Conservation (phyloP, 2,888 invertebrate species). For the Zaprionus lineosus region DNA sequence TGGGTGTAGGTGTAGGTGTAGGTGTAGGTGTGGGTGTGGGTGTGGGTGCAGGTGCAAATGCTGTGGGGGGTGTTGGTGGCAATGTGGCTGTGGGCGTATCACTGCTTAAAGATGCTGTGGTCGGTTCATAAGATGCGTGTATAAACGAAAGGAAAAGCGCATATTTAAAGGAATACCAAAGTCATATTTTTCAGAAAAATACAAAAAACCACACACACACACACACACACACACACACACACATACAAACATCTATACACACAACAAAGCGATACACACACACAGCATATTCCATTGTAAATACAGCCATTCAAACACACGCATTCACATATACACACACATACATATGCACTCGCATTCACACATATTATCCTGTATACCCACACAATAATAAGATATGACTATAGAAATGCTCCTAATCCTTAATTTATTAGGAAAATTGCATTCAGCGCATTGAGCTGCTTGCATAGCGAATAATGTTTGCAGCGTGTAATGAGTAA, state of each 20-base stretch:
- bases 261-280: slow-evolving; percentile 21
- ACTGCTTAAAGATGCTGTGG: slow-evolving; percentile 60
- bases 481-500: slow-evolving; percentile 4
- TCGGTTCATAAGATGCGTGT: slow-evolving; percentile 49
- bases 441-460: too few species aligned
- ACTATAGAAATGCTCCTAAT: too few species aligned
- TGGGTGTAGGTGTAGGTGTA: slow-evolving; percentile 20
- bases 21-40: slow-evolving; percentile 21
- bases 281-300: slow-evolving; percentile 34
- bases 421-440: too few species aligned
- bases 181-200: slow-evolving; percentile 78
- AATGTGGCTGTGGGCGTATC: slow-evolving; percentile 13
- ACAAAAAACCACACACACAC: slow-evolving; percentile 42
- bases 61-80: slow-evolving; percentile 20
- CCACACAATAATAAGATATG: neutral
- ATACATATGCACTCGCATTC: too few species aligned
- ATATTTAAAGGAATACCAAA: slow-evolving; percentile 66
- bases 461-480: too few species aligned
- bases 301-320: slow-evolving; percentile 31
- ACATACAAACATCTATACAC: slow-evolving; percentile 10
- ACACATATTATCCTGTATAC: too few species aligned
- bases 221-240: slow-evolving; percentile 14
- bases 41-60: slow-evolving; percentile 10
- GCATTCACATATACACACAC: too few species aligned
- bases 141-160: slow-evolving; percentile 10